These are phyloP conservation scores for Strix aluco DNA, from an alignment of 2,113 vertebrate species.

Conservation along the genomic window DNA sequence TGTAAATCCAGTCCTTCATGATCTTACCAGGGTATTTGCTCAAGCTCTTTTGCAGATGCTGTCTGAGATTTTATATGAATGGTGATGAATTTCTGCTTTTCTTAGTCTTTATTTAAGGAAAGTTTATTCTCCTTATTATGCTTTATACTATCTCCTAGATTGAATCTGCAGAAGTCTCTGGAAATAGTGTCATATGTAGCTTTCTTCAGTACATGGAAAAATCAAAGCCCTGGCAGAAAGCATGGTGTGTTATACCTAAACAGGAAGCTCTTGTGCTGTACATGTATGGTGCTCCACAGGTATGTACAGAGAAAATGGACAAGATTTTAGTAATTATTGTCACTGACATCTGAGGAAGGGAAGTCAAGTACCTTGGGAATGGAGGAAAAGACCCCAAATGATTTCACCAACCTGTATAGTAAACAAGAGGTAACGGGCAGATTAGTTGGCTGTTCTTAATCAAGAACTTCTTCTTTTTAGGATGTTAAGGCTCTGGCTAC, in stretches of 20 bases:
- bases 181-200: conserved; percentile 92
- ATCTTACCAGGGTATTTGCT: neutral
- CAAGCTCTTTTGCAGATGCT: neutral
- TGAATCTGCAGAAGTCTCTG: conserved; percentile 92
- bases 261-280: conserved; percentile 94
- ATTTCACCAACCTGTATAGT: neutral
- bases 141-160: conserved; percentile 74
- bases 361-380: neutral
- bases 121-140: neutral
- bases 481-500: conserved; percentile 95
- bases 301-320: conserved; percentile 36
- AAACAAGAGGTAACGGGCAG: neutral
- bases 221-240: conserved; percentile 94
- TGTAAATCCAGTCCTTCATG: neutral
- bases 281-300: conserved; percentile 95
- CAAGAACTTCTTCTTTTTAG: conserved; percentile 64
- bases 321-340: neutral
- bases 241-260: conserved; percentile 96
- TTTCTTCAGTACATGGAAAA: conserved; percentile 97
- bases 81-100: neutral
- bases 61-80: neutral
- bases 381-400: neutral
- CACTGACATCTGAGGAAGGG: neutral
- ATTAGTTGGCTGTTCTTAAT: neutral
- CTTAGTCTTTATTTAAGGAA: neutral